Percentiles rank a stretch among this genome's conserved stretches.
Conservation (phyloP, 92 coral and sea anemone species). For the Phenganax marumi region DNA sequence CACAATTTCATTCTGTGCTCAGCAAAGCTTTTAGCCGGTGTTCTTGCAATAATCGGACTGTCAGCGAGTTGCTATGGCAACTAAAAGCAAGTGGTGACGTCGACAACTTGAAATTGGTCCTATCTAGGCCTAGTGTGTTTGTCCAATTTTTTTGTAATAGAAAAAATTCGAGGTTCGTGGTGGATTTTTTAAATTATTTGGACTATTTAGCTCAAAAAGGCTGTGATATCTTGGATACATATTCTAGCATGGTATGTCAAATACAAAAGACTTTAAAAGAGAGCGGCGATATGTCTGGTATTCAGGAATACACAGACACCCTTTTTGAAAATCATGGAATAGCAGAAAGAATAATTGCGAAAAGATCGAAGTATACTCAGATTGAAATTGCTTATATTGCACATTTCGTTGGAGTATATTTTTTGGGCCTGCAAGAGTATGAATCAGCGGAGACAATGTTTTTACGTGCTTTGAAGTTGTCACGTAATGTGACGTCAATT, state of each 20-base stretch:
- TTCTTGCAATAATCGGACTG: conserved; percentile 62
- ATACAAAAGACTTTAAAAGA: conserved; percentile 12
- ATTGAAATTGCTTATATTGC: conserved; percentile 29
- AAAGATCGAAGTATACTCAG: conserved; percentile 5
- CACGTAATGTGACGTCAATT: conserved; percentile 79
- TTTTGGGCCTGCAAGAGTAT: conserved; percentile 60
- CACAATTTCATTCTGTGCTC: conserved; percentile 84
- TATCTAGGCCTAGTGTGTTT: conserved; percentile 67
- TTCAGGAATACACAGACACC: background rate
- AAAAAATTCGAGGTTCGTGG: conserved; percentile 47
- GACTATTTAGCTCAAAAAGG: conserved; percentile 53
- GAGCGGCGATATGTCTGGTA: background rate
- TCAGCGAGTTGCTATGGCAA: conserved; percentile 97
- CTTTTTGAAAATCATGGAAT: conserved; percentile 3
- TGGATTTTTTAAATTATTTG: conserved; percentile 78
- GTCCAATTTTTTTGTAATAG: conserved; percentile 54
- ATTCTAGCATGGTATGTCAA: conserved; percentile 61
- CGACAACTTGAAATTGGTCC: conserved; percentile 55
- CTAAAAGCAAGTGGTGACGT: conserved; percentile 69
- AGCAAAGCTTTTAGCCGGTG: conserved; percentile 66
- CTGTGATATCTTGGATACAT: conserved; percentile 54
- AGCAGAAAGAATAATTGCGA: conserved; percentile 12
- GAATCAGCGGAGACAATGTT: conserved; percentile 68
- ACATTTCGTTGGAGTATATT: conserved; percentile 36
- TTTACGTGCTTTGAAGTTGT: conserved; percentile 73